Evolutionary conservation across 2,797 vertebrate species (phyloP).

Genomic region (Ctenosaura bakeri): DNA sequence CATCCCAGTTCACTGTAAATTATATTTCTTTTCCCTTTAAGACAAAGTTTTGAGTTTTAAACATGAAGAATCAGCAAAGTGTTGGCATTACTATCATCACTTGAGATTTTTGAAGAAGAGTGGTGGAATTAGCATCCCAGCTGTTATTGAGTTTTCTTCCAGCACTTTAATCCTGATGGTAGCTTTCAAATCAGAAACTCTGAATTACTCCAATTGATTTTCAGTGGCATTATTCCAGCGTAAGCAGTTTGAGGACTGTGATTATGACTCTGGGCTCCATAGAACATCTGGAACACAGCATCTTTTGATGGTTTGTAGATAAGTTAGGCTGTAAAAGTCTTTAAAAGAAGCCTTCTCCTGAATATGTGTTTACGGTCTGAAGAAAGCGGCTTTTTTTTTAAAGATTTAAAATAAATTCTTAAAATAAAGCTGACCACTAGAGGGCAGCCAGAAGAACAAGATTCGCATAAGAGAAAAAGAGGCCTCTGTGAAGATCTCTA

Average conservation of each 20-base stretch:
- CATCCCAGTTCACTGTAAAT: slow-evolving; percentile 40
- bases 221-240: slow-evolving; percentile 19
- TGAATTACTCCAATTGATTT: slow-evolving; percentile 31
- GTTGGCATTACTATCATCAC: neutral
- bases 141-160: slow-evolving; percentile 32
- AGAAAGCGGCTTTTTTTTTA: neutral
- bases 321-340: neutral
- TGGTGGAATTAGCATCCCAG: slow-evolving; percentile 27
- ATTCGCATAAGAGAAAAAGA: neutral
- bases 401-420: neutral
- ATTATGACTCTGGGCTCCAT: slow-evolving; percentile 24
- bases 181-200: slow-evolving; percentile 36
- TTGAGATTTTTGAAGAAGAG: slow-evolving; percentile 12
- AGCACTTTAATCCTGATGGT: slow-evolving; percentile 21
- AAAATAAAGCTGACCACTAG: slow-evolving; percentile 8
- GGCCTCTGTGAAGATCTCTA: neutral
- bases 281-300: slow-evolving; percentile 34
- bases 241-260: slow-evolving; percentile 15
- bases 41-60: slow-evolving; percentile 32
- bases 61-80: slow-evolving; percentile 9
- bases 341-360: slow-evolving; percentile 13
- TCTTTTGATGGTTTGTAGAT: neutral
- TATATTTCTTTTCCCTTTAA: neutral
- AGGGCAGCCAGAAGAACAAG: neutral
- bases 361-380: neutral